phyloP scores from a whole-genome alignment of 2,797 vertebrate species.

The Gallinago stenura region DNA sequence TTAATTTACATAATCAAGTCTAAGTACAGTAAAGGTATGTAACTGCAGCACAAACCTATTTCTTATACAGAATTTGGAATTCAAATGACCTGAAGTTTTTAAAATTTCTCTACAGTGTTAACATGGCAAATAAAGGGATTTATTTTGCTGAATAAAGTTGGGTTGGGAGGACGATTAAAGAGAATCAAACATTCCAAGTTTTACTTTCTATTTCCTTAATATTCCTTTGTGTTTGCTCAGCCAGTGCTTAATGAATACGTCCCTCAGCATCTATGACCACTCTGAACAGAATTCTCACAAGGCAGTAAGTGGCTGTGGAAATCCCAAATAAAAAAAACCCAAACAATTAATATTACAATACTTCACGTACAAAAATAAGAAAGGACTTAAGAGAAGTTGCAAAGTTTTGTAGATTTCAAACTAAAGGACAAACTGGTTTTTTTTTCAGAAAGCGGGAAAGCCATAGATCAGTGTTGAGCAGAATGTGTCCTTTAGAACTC shows the following conservation, averaged over 20 bases:
- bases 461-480: neutral
- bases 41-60: conserved; percentile 49
- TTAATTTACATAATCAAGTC: conserved; percentile 36
- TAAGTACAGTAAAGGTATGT: conserved; percentile 48
- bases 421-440: neutral
- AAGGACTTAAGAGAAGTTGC: neutral
- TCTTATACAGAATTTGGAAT: conserved; percentile 50
- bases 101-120: conserved; percentile 7
- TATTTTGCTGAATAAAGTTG: conserved; percentile 41
- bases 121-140: conserved; percentile 41
- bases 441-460: neutral
- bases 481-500: neutral
- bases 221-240: neutral
- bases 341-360: neutral
- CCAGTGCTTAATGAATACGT: neutral
- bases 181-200: neutral
- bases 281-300: neutral
- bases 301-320: neutral
- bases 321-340: neutral
- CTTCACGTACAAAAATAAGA: neutral
- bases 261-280: neutral
- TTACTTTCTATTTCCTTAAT: neutral
- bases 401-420: neutral
- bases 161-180: neutral
- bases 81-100: conserved; percentile 26